Percentiles rank a stretch among this genome's conserved stretches.
These are phyloP conservation scores for Parauchenoglanis ngamensis DNA, from an alignment of 2,797 vertebrate species.

Conservation along the genomic window DNA sequence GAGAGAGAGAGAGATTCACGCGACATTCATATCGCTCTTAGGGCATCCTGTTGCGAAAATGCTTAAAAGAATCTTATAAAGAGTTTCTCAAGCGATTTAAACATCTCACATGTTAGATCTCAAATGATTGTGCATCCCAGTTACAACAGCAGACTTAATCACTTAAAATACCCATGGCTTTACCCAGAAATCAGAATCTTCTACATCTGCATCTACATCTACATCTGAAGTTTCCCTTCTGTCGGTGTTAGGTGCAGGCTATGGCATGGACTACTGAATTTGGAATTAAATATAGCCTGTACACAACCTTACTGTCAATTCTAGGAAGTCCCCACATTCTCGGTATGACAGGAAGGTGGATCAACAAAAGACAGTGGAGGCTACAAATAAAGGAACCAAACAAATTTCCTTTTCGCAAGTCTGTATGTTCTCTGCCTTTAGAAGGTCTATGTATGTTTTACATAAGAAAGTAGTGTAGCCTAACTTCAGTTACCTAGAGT, in stretches of 20 bases:
- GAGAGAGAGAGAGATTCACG: slow-evolving; percentile 7
- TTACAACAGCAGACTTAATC: neutral
- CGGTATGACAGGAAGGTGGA: neutral
- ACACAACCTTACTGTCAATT: neutral
- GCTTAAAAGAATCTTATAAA: slow-evolving; percentile 20
- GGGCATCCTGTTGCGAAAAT: neutral
- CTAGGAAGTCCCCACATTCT: neutral
- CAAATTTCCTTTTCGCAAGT: neutral
- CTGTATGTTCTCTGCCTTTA: neutral
- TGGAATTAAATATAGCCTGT: neutral
- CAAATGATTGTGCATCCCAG: neutral
- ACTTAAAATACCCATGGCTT: neutral
- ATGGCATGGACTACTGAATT: neutral
- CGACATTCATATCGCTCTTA: neutral
- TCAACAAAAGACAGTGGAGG: neutral
- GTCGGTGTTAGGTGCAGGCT: neutral
- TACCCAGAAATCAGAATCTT: neutral
- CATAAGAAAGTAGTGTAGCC: neutral
- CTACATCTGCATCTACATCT: no score
- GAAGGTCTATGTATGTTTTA: neutral
- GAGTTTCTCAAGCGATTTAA: neutral
- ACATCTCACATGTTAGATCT: neutral
- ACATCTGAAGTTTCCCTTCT: neutral
- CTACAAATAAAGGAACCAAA: neutral
- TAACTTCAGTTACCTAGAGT: neutral